Base-by-base conservation (phyloP, 2,888 invertebrate genomes). In the Diaperis boleti region DNA sequence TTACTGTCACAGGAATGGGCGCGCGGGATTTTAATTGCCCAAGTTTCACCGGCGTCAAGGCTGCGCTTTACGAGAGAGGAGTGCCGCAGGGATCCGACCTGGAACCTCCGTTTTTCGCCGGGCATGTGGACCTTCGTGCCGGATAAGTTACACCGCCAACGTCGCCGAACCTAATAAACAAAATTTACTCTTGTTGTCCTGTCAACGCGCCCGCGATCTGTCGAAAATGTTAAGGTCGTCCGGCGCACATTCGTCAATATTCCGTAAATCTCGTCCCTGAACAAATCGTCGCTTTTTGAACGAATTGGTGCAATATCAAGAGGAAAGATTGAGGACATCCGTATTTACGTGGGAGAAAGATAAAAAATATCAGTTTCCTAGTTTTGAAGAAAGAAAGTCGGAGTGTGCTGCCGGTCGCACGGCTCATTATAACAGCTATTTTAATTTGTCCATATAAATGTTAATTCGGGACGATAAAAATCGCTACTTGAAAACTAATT, bases 381-480 rank as follows among this genome's bases (percentile, higher is more conserved):
- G 49, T 59, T 49, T 49, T 59, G 20, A 49, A 59, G 49, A 59
- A 59, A 59, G 49, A 59, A 59, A 20, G 20, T n/a, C n/a, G n/a
- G n/a, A n/a, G n/a, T 11, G 11, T 17, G 35, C 47, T 20, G 20
- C 33, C 10, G 18, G 13, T 13, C 10, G 31, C 33, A 20, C 33
- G 20, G 29, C 39, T 37, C 37, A 45, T 45, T 57, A 47, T 47
- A 14, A 47, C 37, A 60, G 60, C 60, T 60, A 60, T 60, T 60
- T 60, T 60, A 60, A 60, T 60, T 61, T 45, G 61, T 55, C 61
- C 54, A 61, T 62, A 62, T 62, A 62, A 62, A 62, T 62, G 62
- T 62, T 62, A 62, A 62, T 62, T 62, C 39, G 13, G 37, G 33
- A 39, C 62, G 62, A 62, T 62, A 62, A 62, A 62, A 49, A 62